Evolutionary conservation across 1,140 invertebrate genomes (phyloP), one percentile per base, ranked within the genome.

Genomic region (Diachasmimorpha longicaudata): DNA sequence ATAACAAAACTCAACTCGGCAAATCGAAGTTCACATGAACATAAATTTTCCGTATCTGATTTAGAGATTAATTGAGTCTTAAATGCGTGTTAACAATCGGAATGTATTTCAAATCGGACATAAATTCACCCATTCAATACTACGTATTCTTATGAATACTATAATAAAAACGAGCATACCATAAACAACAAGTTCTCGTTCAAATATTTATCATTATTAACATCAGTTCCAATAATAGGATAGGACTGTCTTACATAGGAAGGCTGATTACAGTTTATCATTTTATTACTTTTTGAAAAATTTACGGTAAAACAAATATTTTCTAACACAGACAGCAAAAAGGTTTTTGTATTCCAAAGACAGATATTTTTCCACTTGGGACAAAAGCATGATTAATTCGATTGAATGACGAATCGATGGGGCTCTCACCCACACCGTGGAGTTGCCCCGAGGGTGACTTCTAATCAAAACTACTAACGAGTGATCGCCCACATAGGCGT

Each of bases 401-500:
- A 23, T 5, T 19, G 19, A 23, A 63, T 25, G 21, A 63, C 58
- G 21, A 63, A 25, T 63, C 58, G 23, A 63, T 63, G 23, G 25
- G 21, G 48, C 21, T 63, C 58, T 63, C 58, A 63, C 58, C 58
- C 58, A 63, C 58, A 63, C 58, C 10, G 19, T 3, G 8, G 3
- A 63, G 10, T 68, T 68, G 66, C 66, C 66, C 19, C 2, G 25
- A 16, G 66, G 66, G 25, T 68, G 36, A 68, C 25, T 68, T 68
- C 66, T 68, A 68, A 68, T 68, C 66, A 68, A 68, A 68, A 37
- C 36, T 39, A 68, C 66, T 68, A 68, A 68, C 66, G 66, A 68
- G 66, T 68, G 66, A 68, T 68, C 66, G 66, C 66, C 66, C 66
- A 68, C 66, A 68, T 68, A 68, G 66, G 66, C 66, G 66, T 68